A percentile compares a stretch with the other conserved stretches of the same genome.
phyloP scores from a whole-genome alignment of 2,888 invertebrate genomes.

The Hartigia nigra region DNA sequence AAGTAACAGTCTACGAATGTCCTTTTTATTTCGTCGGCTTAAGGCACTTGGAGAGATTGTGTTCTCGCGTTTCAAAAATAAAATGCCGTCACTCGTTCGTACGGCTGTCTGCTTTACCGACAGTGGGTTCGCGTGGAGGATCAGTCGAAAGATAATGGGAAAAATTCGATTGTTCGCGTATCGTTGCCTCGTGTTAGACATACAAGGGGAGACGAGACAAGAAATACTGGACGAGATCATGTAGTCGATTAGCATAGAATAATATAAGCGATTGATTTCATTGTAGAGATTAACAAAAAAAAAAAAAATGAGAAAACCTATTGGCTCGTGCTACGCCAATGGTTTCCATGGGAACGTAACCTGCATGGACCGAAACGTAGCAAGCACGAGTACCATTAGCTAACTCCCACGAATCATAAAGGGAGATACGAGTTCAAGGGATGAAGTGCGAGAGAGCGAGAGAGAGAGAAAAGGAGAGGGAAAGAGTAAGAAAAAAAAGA shows the following conservation, averaged over 20 bases:
- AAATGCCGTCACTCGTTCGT: background rate
- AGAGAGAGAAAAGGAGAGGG: conserved; percentile 24
- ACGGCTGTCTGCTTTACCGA: too few relatives aligned
- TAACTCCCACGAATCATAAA: conserved; percentile 9
- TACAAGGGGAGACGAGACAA: background rate
- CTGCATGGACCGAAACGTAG: conserved; percentile 10
- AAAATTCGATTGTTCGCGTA: background rate
- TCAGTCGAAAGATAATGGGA: background rate
- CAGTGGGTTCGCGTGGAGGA: background rate
- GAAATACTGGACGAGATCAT: background rate
- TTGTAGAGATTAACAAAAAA: background rate
- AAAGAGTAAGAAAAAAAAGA: conserved; percentile 18
- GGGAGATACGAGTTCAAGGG: conserved; percentile 12
- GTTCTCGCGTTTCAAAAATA: background rate
- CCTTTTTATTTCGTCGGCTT: background rate
- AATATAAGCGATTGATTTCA: background rate
- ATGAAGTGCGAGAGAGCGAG: conserved; percentile 12
- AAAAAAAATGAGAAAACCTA: background rate
- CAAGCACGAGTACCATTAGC: background rate
- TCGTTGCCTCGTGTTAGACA: background rate
- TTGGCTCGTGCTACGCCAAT: conserved; percentile 36
- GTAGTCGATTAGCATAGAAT: background rate
- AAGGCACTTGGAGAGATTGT: background rate
- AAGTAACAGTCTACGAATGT: background rate
- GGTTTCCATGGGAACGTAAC: conserved; percentile 53